Conservation (phyloP, 2,113 vertebrate genomes). For the Zingel zingel region DNA sequence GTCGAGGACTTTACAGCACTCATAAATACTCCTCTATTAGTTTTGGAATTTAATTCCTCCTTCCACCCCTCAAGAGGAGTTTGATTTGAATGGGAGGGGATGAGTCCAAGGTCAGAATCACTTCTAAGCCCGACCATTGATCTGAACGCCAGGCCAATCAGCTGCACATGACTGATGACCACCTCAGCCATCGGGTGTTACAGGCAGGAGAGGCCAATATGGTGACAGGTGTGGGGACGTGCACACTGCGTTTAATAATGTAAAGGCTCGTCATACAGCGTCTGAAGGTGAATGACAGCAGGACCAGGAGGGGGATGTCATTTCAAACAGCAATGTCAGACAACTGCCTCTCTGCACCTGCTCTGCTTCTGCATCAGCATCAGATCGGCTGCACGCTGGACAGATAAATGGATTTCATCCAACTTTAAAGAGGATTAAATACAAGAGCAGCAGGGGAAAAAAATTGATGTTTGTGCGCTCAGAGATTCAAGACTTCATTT, state of each 20-base stretch:
- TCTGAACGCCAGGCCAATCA: conserved; percentile 27
- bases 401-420: conserved; percentile 37
- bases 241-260: conserved; percentile 64
- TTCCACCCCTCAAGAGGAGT: not conserved
- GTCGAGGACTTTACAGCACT: conserved; percentile 55
- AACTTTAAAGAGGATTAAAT: conserved; percentile 46
- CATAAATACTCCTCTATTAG: conserved; percentile 70
- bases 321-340: conserved; percentile 59
- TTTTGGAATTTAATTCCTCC: conserved; percentile 44
- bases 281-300: conserved; percentile 63
- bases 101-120: conserved; percentile 61
- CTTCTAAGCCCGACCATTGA: conserved; percentile 30
- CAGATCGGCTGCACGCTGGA: not conserved
- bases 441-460: not conserved
- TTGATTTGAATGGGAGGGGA: conserved; percentile 21
- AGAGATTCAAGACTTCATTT: not conserved
- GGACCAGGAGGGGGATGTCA: conserved; percentile 46
- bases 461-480: not conserved
- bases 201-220: conserved; percentile 48
- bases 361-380: conserved; percentile 29
- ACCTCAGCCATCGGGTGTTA: conserved; percentile 45
- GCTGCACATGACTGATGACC: conserved; percentile 54
- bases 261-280: conserved; percentile 52
- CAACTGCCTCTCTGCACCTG: conserved; percentile 33
- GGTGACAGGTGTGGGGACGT: conserved; percentile 64